Evolutionary conservation across 2,888 invertebrate species (phyloP), one percentile per base, ranked within the genome.

Genomic region (Timema podura): DNA sequence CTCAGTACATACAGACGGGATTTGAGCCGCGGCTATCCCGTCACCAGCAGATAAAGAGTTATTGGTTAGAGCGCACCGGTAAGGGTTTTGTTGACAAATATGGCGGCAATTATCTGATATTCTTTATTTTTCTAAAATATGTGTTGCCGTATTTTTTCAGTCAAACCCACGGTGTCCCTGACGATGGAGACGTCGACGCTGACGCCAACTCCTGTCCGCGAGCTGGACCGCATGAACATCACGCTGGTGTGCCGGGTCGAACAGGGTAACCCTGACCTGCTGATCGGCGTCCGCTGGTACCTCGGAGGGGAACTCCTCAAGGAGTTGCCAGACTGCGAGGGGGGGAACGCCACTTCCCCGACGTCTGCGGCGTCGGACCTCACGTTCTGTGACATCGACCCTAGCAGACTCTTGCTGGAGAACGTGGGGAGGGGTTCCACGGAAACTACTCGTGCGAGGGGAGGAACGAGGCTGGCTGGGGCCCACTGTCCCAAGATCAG

Each of bases 361-460:
- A 67, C 64, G 72, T 74, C 47, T 69, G 65, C 46, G 44, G 65
- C 10, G 7, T 57, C 68, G 6, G 69, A 71, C 75, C 77, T 78
- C 72, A 80, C 90, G 13, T 89, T 93, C 78, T 93, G 94, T 79
- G 91, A 92, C 80, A 89, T 94, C 77, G 93, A 95, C 79, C 94
- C 94, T 0, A 93, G 91, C 75, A 91, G 93, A 83, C 83, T 96
- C 77, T 84, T 93, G 48, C 85, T 96, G 47, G 91, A 93, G 77
- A 89, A 90, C 75, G 93, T 96, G n/a, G 91, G 90, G 6, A 89
- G 94, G 79, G 89, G 70, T 95, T 96, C 81, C 93, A 95, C 77
- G 96, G 96, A 46, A 96, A 96, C 83, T 97, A 96, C 82, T 93
- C 95, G 0, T 97, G 97, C 80, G 90, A 91, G 77, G 96, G 96